Evolutionary conservation across 2,888 invertebrate genomes (phyloP).

Genomic region (Hemithea aestivaria): DNA sequence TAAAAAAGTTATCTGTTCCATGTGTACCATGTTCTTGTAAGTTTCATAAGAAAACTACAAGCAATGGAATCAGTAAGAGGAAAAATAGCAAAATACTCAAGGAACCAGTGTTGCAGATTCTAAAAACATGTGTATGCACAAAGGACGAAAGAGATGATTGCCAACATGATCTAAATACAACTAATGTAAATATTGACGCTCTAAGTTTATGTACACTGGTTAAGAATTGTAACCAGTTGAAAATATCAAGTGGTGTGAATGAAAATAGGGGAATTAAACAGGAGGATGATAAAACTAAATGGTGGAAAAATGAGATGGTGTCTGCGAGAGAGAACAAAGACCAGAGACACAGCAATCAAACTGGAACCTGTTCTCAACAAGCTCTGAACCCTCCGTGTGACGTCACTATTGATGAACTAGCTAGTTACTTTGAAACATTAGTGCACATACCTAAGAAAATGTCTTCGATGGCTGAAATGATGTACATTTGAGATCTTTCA

Average conservation of each 20-base stretch:
- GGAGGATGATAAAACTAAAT: slow-evolving; percentile 41
- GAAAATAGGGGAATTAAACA: slow-evolving; percentile 28
- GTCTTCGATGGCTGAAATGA: slow-evolving; percentile 99
- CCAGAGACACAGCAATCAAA: slow-evolving; percentile 42
- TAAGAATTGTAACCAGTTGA: slow-evolving; percentile 65
- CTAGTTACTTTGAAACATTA: slow-evolving; percentile 96
- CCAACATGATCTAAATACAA: slow-evolving; percentile 15
- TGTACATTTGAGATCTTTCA: slow-evolving; percentile 88
- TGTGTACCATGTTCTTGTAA: slow-evolving; percentile 49
- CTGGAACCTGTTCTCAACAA: slow-evolving; percentile 87
- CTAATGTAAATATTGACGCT: slow-evolving; percentile 39
- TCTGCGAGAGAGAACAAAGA: slow-evolving; percentile 39
- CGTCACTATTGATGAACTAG: slow-evolving; percentile 95
- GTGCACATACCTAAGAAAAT: slow-evolving; percentile 98
- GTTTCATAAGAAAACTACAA: slow-evolving; percentile 41
- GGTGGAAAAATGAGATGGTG: slow-evolving; percentile 53
- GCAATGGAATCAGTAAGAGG: slow-evolving; percentile 53
- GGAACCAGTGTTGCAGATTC: slow-evolving; percentile 77
- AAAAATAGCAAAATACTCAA: slow-evolving; percentile 72
- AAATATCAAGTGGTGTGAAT: slow-evolving; percentile 50
- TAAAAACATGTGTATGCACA: slow-evolving; percentile 44
- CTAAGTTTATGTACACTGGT: slow-evolving; percentile 62
- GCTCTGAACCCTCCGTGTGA: slow-evolving; percentile 87
- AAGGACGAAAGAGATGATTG: slow-evolving; percentile 30
- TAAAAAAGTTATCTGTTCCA: slow-evolving; percentile 31